Conservation (phyloP, 2,113 vertebrate species). For the Scalopus aquaticus region DNA sequence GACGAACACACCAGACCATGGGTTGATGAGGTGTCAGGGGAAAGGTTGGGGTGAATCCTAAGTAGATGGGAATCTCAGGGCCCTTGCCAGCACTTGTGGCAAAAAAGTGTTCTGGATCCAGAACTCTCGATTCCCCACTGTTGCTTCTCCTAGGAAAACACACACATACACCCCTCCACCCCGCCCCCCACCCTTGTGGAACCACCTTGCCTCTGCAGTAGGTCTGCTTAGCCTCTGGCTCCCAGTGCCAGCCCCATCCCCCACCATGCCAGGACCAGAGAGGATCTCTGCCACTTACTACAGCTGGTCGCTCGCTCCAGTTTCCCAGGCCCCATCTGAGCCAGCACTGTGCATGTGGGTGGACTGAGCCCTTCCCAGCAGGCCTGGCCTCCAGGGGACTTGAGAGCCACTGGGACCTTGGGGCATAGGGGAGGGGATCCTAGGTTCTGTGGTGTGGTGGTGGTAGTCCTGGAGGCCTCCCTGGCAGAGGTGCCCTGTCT, state of each 20-base stretch:
- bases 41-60: accelerated
- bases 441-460: accelerated
- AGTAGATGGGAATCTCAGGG: neutral
- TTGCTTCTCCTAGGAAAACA: too few relatives aligned
- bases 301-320: neutral
- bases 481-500: neutral
- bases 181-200: too few relatives aligned
- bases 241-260: too few relatives aligned
- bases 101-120: neutral
- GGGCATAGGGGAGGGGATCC: neutral
- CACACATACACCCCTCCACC: too few relatives aligned
- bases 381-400: neutral
- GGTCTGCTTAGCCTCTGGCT: neutral
- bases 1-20: accelerated
- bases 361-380: too few relatives aligned
- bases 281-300: neutral
- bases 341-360: neutral
- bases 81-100: neutral
- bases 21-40: accelerated
- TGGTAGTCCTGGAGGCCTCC: neutral
- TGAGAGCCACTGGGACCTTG: neutral
- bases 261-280: neutral
- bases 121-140: too few relatives aligned
- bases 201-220: accelerated
- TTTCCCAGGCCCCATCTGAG: neutral